Conservation (phyloP, 2,113 vertebrate genomes). For the Ciconia stormi region DNA sequence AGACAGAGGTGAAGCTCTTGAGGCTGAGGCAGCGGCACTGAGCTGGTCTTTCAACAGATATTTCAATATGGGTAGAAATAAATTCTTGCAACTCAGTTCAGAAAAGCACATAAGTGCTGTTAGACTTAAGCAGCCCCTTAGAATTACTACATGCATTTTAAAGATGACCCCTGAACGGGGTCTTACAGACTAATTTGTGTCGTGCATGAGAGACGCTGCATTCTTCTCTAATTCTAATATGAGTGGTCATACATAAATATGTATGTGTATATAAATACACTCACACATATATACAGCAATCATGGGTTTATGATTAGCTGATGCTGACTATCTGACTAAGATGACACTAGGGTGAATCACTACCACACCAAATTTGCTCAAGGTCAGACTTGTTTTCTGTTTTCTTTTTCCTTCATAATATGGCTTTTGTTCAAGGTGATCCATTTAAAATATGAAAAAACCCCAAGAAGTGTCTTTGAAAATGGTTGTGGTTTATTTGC, state of each 20-base stretch:
- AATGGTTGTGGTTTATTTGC: not conserved
- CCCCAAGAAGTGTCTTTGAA: not conserved
- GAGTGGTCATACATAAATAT: conserved; percentile 42
- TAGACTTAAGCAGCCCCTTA: not conserved
- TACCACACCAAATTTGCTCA: conserved; percentile 18
- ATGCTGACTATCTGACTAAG: conserved; percentile 65
- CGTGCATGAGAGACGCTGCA: not conserved
- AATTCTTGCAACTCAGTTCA: not conserved
- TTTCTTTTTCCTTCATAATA: conserved; percentile 15
- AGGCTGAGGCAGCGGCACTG: not conserved
- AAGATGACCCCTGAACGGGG: not conserved
- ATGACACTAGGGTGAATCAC: conserved; percentile 73
- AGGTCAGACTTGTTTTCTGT: conserved; percentile 30
- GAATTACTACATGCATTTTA: not conserved
- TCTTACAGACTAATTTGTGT: conserved; percentile 11
- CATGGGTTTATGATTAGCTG: conserved; percentile 69
- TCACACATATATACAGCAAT: conserved; percentile 26
- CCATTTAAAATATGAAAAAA: not conserved
- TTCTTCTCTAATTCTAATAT: conserved; percentile 39
- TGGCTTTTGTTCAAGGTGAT: conserved; percentile 1
- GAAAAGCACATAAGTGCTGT: not conserved
- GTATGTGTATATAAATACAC: conserved; percentile 4
- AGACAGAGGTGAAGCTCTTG: not conserved
- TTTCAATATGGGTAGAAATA: not conserved
- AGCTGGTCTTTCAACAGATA: not conserved